Base-by-base conservation (phyloP, 2,113 vertebrate genomes). In the Bujurquina vittata region DNA sequence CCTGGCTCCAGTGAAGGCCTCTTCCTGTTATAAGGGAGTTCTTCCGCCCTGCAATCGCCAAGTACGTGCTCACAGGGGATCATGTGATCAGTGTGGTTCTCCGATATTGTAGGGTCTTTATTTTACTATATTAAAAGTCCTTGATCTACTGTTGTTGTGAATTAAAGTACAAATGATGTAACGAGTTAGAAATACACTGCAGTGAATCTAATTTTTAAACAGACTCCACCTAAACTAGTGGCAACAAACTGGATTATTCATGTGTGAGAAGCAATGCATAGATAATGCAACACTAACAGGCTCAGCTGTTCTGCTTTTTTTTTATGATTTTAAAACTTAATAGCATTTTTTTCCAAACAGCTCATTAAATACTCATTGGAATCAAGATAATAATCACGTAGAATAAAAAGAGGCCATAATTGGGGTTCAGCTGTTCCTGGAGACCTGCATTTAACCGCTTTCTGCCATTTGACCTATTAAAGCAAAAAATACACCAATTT, bases 1-100 rank as follows among this genome's bases (percentile, higher is more conserved):
- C 40, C 10, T 31, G 43, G 15, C 2, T 0, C 65, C 52, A 15
- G 0, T 0, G 65, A 23, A 31, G 23, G 49, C 52, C 29, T 52
- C 43, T 20, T 72, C 65, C 23, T 31, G 3, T 20, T 26, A 31
- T 52, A 52, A 52, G 20, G 43, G 43, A 72, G 17, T 31, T 72
- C 26, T 72, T 72, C 3, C 17, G 52, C 20, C 26, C 43, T n/a
- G 6, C 26, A 31, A 31, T 72, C 26, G 17, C 46, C 23, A 31
- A n/a, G 43, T 52, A 7, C 26, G 15, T 69, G 49, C 65, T 69
- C 65, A 0, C 3, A 4, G n/a, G 17, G 52, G 23, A 5, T 20
- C 0, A 5, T 69, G 43, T 69, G 23, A 31, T 52, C 1, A 52
- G 65, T 31, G 5, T 1, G 10, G 65, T 52, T 69, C 43, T 52